Conservation (phyloP, 2,113 vertebrate species). For the Bos indicus region DNA sequence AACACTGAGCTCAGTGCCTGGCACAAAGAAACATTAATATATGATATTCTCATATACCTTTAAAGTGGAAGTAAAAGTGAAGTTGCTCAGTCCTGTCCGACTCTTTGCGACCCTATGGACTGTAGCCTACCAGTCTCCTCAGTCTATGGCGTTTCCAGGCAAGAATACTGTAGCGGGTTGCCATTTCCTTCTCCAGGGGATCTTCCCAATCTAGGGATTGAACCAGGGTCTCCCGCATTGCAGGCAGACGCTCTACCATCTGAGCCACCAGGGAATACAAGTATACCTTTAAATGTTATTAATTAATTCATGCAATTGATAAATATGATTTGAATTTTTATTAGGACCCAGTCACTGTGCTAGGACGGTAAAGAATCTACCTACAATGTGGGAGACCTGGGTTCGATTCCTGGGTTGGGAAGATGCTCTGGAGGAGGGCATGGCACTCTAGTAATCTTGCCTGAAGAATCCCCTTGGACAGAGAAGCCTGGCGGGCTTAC, state of each 20-base stretch:
- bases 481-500: neutral
- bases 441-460: neutral
- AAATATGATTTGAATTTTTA: constrained; percentile 14
- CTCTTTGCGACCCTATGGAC: no score
- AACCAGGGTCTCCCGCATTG: no score
- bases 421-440: neutral
- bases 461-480: neutral
- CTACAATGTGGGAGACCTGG: neutral
- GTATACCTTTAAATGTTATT: neutral
- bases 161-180: no score
- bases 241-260: no score
- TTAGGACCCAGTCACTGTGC: neutral
- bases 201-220: no score
- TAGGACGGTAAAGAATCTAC: neutral
- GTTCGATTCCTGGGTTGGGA: neutral
- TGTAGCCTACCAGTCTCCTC: no score
- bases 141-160: no score
- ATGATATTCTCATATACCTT: neutral
- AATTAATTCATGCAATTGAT: neutral
- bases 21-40: neutral
- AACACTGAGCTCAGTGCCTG: neutral
- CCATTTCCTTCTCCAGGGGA: no score
- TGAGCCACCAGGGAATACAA: no score
- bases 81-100: no score
- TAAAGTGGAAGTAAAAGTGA: neutral